These are phyloP conservation scores for Meteorus cinctellus DNA, from an alignment of 2,888 invertebrate species.

Conservation along the genomic window DNA sequence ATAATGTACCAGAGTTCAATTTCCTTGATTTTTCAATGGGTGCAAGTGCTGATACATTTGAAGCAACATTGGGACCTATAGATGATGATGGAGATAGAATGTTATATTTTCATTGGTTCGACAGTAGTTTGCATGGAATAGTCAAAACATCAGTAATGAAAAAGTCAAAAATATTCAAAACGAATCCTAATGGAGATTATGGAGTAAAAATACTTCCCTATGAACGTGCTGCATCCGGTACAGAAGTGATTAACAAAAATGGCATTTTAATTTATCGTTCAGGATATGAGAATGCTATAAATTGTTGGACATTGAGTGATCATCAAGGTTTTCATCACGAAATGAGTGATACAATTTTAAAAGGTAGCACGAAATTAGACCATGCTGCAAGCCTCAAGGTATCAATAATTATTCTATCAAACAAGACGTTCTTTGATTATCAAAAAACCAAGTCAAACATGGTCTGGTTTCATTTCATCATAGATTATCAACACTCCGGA, in stretches of 20 bases:
- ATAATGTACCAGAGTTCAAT: slow-evolving; percentile 80
- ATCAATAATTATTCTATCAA: too few relatives aligned
- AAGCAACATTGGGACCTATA: slow-evolving; percentile 79
- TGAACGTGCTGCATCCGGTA: slow-evolving; percentile 82
- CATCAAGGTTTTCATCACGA: too few relatives aligned
- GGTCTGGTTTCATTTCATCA: too few relatives aligned
- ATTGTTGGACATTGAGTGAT: slow-evolving; percentile 65
- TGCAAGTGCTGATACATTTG: slow-evolving; percentile 82
- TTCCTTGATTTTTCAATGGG: slow-evolving; percentile 59
- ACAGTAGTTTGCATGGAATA: slow-evolving; percentile 80
- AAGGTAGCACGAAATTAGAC: too few relatives aligned
- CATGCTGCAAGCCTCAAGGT: too few relatives aligned
- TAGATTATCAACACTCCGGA: too few relatives aligned
- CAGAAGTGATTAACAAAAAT: slow-evolving; percentile 81
- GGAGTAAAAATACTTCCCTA: slow-evolving; percentile 76
- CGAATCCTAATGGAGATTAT: slow-evolving; percentile 74
- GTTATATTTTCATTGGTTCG: slow-evolving; percentile 82
- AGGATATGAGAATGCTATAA: slow-evolving; percentile 80
- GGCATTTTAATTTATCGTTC: slow-evolving; percentile 84
- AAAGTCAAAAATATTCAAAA: slow-evolving; percentile 75
- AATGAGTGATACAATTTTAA: too few relatives aligned
- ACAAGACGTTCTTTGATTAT: too few relatives aligned
- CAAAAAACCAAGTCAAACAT: too few relatives aligned
- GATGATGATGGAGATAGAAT: slow-evolving; percentile 71
- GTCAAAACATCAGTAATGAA: slow-evolving; percentile 77